phyloP scores from a whole-genome alignment of 2,888 invertebrate genomes.

The Microplitis deprimator region DNA sequence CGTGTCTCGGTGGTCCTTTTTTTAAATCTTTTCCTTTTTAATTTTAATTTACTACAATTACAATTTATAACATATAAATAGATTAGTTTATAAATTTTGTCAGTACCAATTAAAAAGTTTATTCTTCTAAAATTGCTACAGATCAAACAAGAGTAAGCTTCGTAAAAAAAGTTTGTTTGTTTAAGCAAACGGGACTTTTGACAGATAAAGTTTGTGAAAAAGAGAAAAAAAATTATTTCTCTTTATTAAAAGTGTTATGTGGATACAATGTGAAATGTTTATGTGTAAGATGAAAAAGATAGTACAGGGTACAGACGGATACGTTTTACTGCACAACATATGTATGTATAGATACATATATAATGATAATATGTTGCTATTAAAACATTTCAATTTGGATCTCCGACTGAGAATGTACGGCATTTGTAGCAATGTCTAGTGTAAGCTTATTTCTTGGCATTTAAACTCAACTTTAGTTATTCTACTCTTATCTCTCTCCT shows the following conservation, averaged over 20 bases:
- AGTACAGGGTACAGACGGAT: background rate
- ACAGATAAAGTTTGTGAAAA: background rate
- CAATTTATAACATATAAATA: background rate
- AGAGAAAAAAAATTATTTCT: background rate
- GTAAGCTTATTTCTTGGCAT: background rate
- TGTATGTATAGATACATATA: background rate
- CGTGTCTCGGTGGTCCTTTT: no score
- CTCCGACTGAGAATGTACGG: constrained; percentile 7
- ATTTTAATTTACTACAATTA: no score
- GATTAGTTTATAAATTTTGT: background rate
- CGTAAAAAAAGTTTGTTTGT: background rate
- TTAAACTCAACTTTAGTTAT: background rate
- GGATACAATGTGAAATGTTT: background rate
- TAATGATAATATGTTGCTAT: background rate
- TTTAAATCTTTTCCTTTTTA: no score
- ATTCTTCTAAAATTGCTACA: background rate
- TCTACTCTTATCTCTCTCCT: background rate
- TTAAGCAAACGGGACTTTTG: background rate
- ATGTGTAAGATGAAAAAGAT: background rate
- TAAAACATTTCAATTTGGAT: constrained; percentile 11
- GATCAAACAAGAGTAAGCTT: background rate
- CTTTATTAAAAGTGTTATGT: background rate
- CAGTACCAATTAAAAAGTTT: background rate
- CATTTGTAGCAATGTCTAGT: constrained; percentile 5
- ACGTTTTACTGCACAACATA: no score